A percentile compares a stretch with the other conserved stretches of the same genome.
These are phyloP conservation scores for Lepilemur ruficaudatus DNA, from an alignment of 2,797 vertebrate genomes.

Conservation along the genomic window DNA sequence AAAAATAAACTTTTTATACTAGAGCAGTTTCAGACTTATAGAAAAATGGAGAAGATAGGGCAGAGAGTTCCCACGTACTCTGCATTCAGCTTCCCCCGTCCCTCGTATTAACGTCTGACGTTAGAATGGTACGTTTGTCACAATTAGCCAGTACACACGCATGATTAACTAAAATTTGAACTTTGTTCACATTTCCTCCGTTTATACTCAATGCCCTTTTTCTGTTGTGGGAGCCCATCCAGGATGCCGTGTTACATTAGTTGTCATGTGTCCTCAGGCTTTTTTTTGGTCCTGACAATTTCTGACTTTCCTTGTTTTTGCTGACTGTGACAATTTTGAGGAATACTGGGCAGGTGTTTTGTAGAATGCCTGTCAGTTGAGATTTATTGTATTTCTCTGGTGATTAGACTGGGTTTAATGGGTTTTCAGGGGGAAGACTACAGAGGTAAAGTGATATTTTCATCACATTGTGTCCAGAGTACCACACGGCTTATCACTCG, in stretches of 20 bases:
- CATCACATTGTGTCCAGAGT: not conserved
- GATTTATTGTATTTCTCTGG: conserved; percentile 25
- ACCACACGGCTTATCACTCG: not conserved
- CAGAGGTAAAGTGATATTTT: not conserved
- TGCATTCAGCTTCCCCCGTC: not conserved
- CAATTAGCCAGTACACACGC: not conserved
- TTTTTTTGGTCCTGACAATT: not conserved
- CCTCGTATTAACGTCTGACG: not conserved
- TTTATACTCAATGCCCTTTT: not conserved
- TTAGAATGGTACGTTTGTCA: not conserved
- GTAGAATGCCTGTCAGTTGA: not conserved
- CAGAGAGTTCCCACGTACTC: not conserved
- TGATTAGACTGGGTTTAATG: not conserved
- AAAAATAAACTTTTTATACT: not conserved
- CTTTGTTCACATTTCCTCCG: not conserved
- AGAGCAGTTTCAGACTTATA: not conserved
- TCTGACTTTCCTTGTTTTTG: not conserved
- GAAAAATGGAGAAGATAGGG: not conserved
- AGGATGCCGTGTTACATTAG: not conserved
- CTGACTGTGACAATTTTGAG: not conserved
- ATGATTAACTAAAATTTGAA: not conserved
- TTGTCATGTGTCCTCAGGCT: not conserved
- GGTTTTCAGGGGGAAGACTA: not conserved
- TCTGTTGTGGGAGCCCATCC: not conserved
- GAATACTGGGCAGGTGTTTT: not conserved